Base-by-base conservation (phyloP, 2,113 vertebrate species). In the Sapayoa aenigma region DNA sequence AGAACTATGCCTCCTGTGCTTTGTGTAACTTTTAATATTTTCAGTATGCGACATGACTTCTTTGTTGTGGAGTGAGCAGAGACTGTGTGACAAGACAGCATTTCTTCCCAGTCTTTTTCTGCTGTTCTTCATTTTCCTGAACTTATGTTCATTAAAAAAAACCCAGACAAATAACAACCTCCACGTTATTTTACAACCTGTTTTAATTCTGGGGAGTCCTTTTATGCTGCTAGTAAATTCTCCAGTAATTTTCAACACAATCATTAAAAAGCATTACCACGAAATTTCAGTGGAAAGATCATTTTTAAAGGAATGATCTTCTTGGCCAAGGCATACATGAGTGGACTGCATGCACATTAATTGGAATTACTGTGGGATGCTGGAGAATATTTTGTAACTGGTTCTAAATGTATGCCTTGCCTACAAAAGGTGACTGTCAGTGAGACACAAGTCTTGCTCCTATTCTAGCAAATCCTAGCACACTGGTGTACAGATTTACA, bases 281-380 rank as follows among this genome's bases (percentile, higher is more conserved):
- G 1, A 39, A 78, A 65, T 58, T 13, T 71, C 28, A 81, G 15
- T 28, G 10, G 28, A 55, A 86, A 69, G 17, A n/a, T 27, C 7
- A 23, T 33, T 58, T 79, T 46, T 30, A 9, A 82, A 90, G 14
- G 55, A 82, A 73, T 21, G 8, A 67, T 35, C 8, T 63, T 75
- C 8, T 41, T 85, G 44, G 56, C 67, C 23, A 67, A 7, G 25
- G 19, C 31, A 55, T 4, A 84, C 6, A 9, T 2, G 1, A 15
- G 5, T 12, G 12, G 5, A 39, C 10, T 63, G 7, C 23, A 39
- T 0, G 1, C 6, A 39, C 8, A 18, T 24, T 39, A 78, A 65
- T 30, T 1, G 0, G 23, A 89, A 72, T 33, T 55, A 92, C 23
- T 28, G 30, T 23, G 86, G 76, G 30, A 86, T 71, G 7, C n/a